Base-by-base conservation (phyloP, 2,888 invertebrate species). In the Oxycera nigricornis region DNA sequence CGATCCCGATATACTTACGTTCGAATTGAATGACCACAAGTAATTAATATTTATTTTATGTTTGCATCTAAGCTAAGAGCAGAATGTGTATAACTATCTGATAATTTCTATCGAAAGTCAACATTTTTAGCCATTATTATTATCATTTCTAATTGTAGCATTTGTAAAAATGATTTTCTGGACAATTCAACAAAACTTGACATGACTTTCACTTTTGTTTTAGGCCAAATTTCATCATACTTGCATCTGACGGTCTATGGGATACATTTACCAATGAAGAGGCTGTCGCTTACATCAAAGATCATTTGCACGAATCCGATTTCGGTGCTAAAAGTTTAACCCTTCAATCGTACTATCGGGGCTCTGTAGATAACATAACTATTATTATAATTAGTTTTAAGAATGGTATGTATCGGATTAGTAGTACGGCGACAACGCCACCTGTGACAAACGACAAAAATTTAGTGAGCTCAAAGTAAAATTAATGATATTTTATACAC, bases 181-280 rank as follows among this genome's bases (percentile, higher is more conserved):
- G 6, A 11, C 6, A 35, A 35, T 35, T 35, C 35, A 35, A 7
- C 35, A 35, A 35, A 7, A 35, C 35, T 35, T 11, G 11, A 35
- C 35, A 35, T 35, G 6, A 6, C 35, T 35, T 35, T 35, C 11
- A 35, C 35, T 7, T 7, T 35, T 35, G 17, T 74, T 78, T 1
- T 65, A 86, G 86, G 81, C 96, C 96, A 0, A 90, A 92, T 87
- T 98, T 98, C 85, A 86, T 97, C 79, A 91, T 98, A 76, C 87
- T 98, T 75, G 98, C 97, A 14, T 94, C 96, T 0, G 98, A 98
- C 87, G 98, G 98, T 1, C 88, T 98, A 35, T 98, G 97, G 97
- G 98, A 98, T 83, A 96, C 95, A 22, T 96, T 97, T 83, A 89
- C 92, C 55, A 97, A 97, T 85, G 96, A 97, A 83, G 97, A 97